A percentile compares a stretch with the other conserved stretches of the same genome.
phyloP scores from a whole-genome alignment of 1,140 invertebrate genomes.

The Micrasema longulum region DNA sequence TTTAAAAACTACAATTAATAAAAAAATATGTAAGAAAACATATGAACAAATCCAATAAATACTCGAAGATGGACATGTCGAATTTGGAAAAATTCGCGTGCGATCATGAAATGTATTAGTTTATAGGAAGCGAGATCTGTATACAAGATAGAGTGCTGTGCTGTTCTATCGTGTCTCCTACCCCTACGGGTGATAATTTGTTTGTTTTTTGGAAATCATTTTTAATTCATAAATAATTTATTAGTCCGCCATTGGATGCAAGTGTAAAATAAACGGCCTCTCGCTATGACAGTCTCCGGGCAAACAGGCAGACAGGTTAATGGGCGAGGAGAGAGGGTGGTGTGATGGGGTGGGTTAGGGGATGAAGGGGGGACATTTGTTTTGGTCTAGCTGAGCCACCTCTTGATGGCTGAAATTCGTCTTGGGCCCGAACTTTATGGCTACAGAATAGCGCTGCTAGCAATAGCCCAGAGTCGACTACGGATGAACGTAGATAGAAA shows the following conservation, averaged over 20 bases:
- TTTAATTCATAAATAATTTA: no score
- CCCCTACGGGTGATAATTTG: no score
- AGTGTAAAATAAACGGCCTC: constrained; percentile 37
- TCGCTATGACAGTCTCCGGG: constrained; percentile 40
- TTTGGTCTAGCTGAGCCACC: constrained; percentile 54
- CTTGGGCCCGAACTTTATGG: constrained; percentile 52
- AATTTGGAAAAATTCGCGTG: no score
- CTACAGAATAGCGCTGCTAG: constrained; percentile 19
- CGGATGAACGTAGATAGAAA: background rate
- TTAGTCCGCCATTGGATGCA: constrained; percentile 16
- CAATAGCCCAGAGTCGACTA: constrained; percentile 6
- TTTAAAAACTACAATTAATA: no score
- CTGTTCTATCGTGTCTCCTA: no score
- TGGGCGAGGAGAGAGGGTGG: constrained; percentile 40
- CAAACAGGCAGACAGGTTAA: constrained; percentile 55
- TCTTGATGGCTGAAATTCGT: constrained; percentile 55
- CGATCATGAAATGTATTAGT: no score
- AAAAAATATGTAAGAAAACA: no score
- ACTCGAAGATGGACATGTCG: no score
- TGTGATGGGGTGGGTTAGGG: constrained; percentile 15
- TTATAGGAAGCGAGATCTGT: no score
- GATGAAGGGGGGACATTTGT: constrained; percentile 47
- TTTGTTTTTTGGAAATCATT: no score
- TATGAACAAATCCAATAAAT: no score
- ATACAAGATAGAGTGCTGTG: no score